Evolutionary conservation across 2,888 invertebrate genomes (phyloP).

Genomic region (Lasius platythorax): DNA sequence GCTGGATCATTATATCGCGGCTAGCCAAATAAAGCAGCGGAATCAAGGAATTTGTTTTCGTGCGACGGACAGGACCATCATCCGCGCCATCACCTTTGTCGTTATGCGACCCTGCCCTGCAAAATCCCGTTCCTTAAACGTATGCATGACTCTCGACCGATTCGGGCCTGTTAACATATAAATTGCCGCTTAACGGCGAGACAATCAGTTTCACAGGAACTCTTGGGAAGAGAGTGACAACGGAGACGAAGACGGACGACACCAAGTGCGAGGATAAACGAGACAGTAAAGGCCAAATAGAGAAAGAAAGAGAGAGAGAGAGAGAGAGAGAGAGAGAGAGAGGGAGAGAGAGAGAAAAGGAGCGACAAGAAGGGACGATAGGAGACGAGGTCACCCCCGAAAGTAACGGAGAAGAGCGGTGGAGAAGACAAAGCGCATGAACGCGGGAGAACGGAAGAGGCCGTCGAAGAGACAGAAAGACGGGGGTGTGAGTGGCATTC

Average conservation of each 20-base stretch:
- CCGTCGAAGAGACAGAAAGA: slow-evolving; percentile 31
- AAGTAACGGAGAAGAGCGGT: slow-evolving; percentile 16
- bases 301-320: not conserved
- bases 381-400: slow-evolving; percentile 26
- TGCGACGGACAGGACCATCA: slow-evolving; percentile 11
- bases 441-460: not conserved
- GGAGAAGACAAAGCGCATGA: slow-evolving; percentile 31
- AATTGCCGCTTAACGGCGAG: slow-evolving; percentile 83
- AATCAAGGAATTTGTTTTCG: slow-evolving; percentile 25
- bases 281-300: slow-evolving; percentile 1
- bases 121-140: slow-evolving; percentile 73
- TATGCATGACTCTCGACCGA: slow-evolving; percentile 83
- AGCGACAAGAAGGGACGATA: not conserved
- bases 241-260: slow-evolving; percentile 44
- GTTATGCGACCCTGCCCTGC: slow-evolving; percentile 13
- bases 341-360: not conserved
- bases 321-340: not conserved
- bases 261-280: slow-evolving; percentile 48
- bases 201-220: slow-evolving; percentile 78
- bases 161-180: slow-evolving; percentile 84
- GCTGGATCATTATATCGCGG: not conserved
- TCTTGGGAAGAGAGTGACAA: slow-evolving; percentile 66
- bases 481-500: slow-evolving; percentile 72
- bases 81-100: slow-evolving; percentile 11
- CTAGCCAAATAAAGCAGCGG: not conserved